These are phyloP conservation scores for Nibea albiflora DNA, from an alignment of 2,113 vertebrate genomes.

Conservation along the genomic window DNA sequence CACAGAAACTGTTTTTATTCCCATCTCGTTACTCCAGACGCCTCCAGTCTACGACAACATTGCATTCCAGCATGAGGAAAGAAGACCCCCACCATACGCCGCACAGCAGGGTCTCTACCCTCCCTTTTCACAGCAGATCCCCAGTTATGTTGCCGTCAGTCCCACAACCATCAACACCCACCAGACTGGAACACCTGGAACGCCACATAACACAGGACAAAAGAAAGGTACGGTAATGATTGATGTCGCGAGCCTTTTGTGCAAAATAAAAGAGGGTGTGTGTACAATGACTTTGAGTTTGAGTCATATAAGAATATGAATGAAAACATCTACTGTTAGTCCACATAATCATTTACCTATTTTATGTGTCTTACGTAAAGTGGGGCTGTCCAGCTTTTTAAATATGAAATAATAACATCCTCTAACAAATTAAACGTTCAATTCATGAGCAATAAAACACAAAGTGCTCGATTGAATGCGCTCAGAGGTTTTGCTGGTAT, in stretches of 20 bases:
- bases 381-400: not conserved
- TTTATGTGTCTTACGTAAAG: not conserved
- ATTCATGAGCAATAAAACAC: too few species aligned
- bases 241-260: not conserved
- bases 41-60: slow-evolving; percentile 64
- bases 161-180: slow-evolving; percentile 65
- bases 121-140: not conserved
- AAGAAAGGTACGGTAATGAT: slow-evolving; percentile 45
- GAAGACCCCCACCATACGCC: slow-evolving; percentile 30
- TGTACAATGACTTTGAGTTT: not conserved
- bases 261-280: not conserved
- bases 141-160: slow-evolving; percentile 13
- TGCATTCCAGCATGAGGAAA: slow-evolving; percentile 64
- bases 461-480: too few species aligned
- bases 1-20: not conserved
- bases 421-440: too few species aligned
- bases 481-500: too few species aligned
- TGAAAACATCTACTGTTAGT: not conserved
- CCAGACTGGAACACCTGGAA: slow-evolving; percentile 28
- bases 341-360: not conserved
- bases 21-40: slow-evolving; percentile 48
- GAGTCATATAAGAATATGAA: not conserved
- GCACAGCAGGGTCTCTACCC: slow-evolving; percentile 40
- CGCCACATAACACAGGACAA: not conserved
- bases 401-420: not conserved